A percentile compares a stretch with the other conserved stretches of the same genome.
These are phyloP conservation scores for Sarcophaga bullata DNA, from an alignment of 1,140 invertebrate species.

Conservation along the genomic window DNA sequence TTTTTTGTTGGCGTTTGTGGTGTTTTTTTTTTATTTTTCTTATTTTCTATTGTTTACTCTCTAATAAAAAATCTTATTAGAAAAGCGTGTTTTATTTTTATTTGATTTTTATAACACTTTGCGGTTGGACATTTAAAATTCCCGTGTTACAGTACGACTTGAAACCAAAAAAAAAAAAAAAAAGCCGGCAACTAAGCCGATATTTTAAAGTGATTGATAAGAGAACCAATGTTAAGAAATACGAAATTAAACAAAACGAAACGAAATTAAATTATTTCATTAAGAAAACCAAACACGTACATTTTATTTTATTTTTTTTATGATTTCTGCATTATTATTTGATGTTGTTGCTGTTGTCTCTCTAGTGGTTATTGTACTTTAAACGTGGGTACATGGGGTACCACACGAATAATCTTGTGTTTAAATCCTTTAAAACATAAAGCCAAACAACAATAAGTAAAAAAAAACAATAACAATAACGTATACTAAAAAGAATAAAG, in stretches of 20 bases:
- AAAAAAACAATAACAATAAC: neutral
- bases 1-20: neutral
- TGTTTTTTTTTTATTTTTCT: too few relatives aligned
- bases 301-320: neutral
- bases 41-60: too few relatives aligned
- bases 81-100: neutral
- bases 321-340: too few relatives aligned
- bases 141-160: neutral
- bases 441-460: neutral
- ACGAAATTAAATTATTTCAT: slow-evolving; percentile 3
- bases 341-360: too few relatives aligned
- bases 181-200: neutral
- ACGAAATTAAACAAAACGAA: too few relatives aligned
- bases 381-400: neutral
- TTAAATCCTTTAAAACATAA: slow-evolving; percentile 6
- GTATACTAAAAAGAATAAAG: neutral
- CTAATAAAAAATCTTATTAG: too few relatives aligned
- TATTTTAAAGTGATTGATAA: neutral
- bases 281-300: neutral
- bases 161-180: neutral
- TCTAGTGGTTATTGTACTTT: too few relatives aligned
- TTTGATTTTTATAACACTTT: neutral
- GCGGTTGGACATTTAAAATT: neutral
- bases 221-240: neutral
- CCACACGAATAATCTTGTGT: neutral